A percentile compares a stretch with the other conserved stretches of the same genome.
Conservation (phyloP, 2,888 invertebrate species). For the Parnassius orleans region DNA sequence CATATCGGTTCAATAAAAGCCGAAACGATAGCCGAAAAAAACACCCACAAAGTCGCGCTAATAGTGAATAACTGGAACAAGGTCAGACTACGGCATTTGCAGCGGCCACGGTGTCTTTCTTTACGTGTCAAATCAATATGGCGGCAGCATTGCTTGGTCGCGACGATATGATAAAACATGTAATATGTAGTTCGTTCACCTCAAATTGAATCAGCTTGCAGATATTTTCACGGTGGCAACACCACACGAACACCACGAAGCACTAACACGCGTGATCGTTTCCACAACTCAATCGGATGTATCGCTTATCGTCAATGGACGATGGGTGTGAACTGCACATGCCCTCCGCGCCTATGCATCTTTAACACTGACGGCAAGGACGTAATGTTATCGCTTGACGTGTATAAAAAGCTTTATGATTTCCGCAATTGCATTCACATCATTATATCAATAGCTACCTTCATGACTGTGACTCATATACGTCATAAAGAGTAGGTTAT, state of each 20-base stretch:
- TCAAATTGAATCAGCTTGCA: conserved; percentile 69
- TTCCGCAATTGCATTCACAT: conserved; percentile 8
- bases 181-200: conserved; percentile 44
- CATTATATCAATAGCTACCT: neutral
- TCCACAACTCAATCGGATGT: conserved; percentile 27
- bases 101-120: conserved; percentile 58
- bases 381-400: conserved; percentile 39
- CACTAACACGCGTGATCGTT: conserved; percentile 21
- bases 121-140: conserved; percentile 70
- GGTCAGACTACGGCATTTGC: conserved; percentile 57
- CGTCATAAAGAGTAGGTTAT: too few species aligned
- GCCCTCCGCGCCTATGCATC: conserved; percentile 56
- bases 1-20: conserved; percentile 26
- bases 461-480: too few species aligned
- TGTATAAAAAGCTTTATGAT: conserved; percentile 32
- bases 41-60: conserved; percentile 38
- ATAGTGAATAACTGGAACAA: conserved; percentile 64
- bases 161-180: conserved; percentile 41
- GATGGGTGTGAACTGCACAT: conserved; percentile 47
- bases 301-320: conserved; percentile 48
- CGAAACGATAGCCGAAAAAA: conserved; percentile 34
- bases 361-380: conserved; percentile 55
- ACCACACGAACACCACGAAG: conserved; percentile 31
- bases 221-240: conserved; percentile 34
- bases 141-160: conserved; percentile 44